These are phyloP conservation scores for Trichonephila inaurata DNA, from an alignment of 1,140 invertebrate genomes.

Conservation along the genomic window DNA sequence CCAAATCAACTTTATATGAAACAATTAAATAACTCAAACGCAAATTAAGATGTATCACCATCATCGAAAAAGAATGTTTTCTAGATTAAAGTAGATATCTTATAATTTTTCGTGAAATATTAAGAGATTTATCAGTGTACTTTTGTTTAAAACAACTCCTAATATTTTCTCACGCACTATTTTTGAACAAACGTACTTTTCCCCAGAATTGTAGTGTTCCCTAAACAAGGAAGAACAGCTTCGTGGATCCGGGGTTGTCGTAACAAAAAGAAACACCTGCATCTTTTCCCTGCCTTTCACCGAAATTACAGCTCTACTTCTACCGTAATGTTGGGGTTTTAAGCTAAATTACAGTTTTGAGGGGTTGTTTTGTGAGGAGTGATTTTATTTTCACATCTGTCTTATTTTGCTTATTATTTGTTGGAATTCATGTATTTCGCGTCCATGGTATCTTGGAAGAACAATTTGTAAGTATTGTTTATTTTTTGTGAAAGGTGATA, in stretches of 20 bases:
- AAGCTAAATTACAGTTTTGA: constrained; percentile 37
- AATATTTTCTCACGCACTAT: too few relatives aligned
- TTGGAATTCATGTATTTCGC: too few relatives aligned
- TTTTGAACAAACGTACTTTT: background rate
- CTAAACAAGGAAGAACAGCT: background rate
- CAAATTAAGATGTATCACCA: too few relatives aligned
- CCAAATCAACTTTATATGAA: too few relatives aligned
- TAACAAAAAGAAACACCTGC: constrained; percentile 25
- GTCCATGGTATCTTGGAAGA: too few relatives aligned
- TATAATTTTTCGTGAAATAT: background rate
- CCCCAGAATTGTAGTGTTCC: background rate
- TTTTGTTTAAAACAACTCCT: background rate
- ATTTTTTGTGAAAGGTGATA: too few relatives aligned
- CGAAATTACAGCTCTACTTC: constrained; percentile 50
- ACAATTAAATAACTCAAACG: too few relatives aligned
- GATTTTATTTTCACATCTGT: constrained; percentile 12
- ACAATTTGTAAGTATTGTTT: too few relatives aligned
- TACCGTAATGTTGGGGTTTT: constrained; percentile 46
- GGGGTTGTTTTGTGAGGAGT: background rate
- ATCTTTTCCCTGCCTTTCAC: constrained; percentile 38
- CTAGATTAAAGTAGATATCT: too few relatives aligned
- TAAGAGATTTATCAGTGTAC: background rate
- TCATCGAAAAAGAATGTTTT: too few relatives aligned
- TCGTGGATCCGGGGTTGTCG: background rate
- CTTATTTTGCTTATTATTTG: background rate